Base-by-base conservation (phyloP, 2,888 invertebrate species). In the Folsomia manolachei region DNA sequence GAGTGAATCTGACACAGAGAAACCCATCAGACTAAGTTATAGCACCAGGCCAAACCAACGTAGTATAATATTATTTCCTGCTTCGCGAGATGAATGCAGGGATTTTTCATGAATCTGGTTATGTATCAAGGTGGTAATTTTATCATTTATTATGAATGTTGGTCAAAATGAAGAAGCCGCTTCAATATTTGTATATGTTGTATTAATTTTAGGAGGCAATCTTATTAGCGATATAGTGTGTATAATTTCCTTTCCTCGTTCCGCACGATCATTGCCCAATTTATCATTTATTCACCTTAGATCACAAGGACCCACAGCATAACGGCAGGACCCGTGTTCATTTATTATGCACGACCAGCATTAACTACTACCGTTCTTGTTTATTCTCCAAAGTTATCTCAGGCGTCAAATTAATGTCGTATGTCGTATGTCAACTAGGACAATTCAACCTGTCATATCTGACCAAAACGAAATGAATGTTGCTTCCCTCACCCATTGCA, bases 371-470 rank as follows among this genome's bases (percentile, higher is more conserved):
- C 39, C 14, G 39, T 39, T 39, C 39, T 39, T 39, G 39, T 39
- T 39, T 39, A 39, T 39, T 39, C 39, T 39, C 39, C 14, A 39
- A 39, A 66, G 65, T 75, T 72, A 76, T 76, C 74, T 62, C 67
- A 52, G 9, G 19, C n/a, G 74, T 76, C 74, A 73, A 74, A 74
- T 71, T 73, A 67, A 64, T 74, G 71, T 73, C 71, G 63, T 63
- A 71, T 63, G 74, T 74, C 76, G 74, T 63, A 71, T 63, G 74
- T 74, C 76, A 76, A 70, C 60, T 51, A 71, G 72, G 71, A 76
- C 76, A 75, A 71, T 70, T 72, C 62, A 27, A 53, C 63, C 70
- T 74, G 72, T 72, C 74, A 72, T 39, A 63, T 63, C 70, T 67
- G 70, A 71, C 74, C 67, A 68, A 52, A 23, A 39, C 14, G 39